These are phyloP conservation scores for Thinocorus orbignyianus DNA, from an alignment of 2,113 vertebrate species.

Conservation along the genomic window DNA sequence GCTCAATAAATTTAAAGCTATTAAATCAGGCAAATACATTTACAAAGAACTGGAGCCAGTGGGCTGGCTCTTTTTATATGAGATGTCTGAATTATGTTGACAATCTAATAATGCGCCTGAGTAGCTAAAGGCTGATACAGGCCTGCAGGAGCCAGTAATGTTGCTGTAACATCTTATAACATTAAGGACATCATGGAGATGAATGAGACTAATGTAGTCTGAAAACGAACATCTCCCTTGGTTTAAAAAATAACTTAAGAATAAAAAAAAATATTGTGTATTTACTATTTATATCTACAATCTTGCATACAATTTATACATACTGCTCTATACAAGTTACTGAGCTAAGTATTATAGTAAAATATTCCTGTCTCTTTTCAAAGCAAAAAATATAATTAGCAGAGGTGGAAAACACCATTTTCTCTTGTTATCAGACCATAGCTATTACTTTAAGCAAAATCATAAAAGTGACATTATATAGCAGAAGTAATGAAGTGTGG, in stretches of 20 bases:
- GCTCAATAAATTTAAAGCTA: conserved; percentile 31
- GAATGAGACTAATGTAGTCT: conserved; percentile 74
- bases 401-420: neutral
- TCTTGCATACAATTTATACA: neutral
- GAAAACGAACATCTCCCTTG: conserved; percentile 65
- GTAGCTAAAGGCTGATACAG: conserved; percentile 71
- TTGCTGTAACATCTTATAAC: conserved; percentile 66
- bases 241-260: conserved; percentile 67
- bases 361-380: neutral
- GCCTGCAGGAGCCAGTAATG: conserved; percentile 70
- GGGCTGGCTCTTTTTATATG: conserved; percentile 55
- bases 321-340: neutral
- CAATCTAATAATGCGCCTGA: conserved; percentile 73
- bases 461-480: conserved; percentile 45
- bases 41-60: conserved; percentile 53
- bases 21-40: conserved; percentile 65
- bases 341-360: neutral
- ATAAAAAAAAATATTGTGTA: conserved; percentile 62
- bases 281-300: neutral
- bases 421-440: neutral
- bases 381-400: conserved; percentile 37
- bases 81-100: conserved; percentile 77
- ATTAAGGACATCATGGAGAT: conserved; percentile 76
- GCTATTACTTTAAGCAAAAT: conserved; percentile 34
- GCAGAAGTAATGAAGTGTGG: conserved; percentile 54